These are phyloP conservation scores for Glossosoma conforme DNA, from an alignment of 1,140 invertebrate species.

Conservation along the genomic window DNA sequence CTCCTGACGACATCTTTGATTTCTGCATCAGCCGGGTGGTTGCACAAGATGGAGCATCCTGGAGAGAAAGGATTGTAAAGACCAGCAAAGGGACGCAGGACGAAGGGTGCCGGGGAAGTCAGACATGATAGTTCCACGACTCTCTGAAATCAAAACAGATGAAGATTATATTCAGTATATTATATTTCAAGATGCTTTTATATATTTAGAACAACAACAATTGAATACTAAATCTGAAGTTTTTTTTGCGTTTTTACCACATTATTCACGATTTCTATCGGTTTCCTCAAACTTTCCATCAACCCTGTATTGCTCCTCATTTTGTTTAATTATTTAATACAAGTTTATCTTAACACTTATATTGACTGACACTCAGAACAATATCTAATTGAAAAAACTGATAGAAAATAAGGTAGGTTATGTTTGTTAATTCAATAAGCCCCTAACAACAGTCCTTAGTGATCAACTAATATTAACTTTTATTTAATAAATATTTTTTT, in stretches of 20 bases:
- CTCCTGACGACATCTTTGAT: slow-evolving; percentile 66
- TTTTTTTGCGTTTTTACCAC: slow-evolving; percentile 20
- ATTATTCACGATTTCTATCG: slow-evolving; percentile 32
- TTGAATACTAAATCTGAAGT: not conserved
- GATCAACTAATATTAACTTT: too few species aligned
- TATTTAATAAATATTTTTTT: too few species aligned
- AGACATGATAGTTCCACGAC: slow-evolving; percentile 40
- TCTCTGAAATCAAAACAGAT: slow-evolving; percentile 32
- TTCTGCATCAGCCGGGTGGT: slow-evolving; percentile 71
- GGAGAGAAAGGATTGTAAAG: slow-evolving; percentile 74
- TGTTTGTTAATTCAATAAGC: not conserved
- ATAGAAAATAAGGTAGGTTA: not conserved
- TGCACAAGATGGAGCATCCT: slow-evolving; percentile 74
- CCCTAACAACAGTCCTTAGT: too few species aligned
- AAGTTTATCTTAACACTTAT: too few species aligned
- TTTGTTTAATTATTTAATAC: slow-evolving; percentile 33
- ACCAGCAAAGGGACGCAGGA: slow-evolving; percentile 68
- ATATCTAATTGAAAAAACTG: not conserved
- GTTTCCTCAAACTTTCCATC: slow-evolving; percentile 39
- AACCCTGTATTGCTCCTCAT: slow-evolving; percentile 45
- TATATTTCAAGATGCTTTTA: not conserved
- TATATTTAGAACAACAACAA: not conserved
- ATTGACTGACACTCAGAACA: too few species aligned
- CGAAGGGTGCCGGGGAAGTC: slow-evolving; percentile 56
- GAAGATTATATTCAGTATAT: too few species aligned